Conservation (phyloP, 2,113 vertebrate species). For the Ceratotherium simum region DNA sequence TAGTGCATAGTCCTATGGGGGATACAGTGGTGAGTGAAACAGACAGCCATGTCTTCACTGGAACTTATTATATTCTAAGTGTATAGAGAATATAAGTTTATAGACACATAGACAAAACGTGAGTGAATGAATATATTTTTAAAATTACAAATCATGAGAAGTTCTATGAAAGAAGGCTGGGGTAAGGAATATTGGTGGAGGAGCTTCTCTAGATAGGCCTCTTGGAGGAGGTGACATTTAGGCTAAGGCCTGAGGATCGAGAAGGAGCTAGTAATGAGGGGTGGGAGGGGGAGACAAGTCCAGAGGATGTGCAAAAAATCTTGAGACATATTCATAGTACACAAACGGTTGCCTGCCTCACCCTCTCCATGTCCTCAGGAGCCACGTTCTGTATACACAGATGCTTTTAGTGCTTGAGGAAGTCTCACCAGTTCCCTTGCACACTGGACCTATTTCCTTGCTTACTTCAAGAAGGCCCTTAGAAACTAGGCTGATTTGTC, state of each 20-base stretch:
- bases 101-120: not conserved
- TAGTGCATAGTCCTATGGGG: not conserved
- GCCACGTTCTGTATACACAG: not conserved
- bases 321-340: not conserved
- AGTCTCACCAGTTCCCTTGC: not conserved
- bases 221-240: not conserved
- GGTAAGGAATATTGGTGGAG: not conserved
- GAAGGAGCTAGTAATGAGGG: not conserved
- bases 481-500: not conserved
- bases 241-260: not conserved
- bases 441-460: not conserved
- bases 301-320: not conserved
- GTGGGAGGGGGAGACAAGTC: not conserved
- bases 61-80: constrained; percentile 24
- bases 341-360: not conserved
- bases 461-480: constrained; percentile 24
- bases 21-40: not conserved
- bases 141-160: not conserved
- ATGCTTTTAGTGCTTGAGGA: not conserved
- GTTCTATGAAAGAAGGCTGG: constrained; percentile 25
- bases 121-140: not conserved
- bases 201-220: not conserved
- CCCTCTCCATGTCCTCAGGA: not conserved
- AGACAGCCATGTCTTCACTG: not conserved
- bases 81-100: not conserved